phyloP scores from a whole-genome alignment of 1,140 invertebrate species.

The Metopolophium dirhodum region DNA sequence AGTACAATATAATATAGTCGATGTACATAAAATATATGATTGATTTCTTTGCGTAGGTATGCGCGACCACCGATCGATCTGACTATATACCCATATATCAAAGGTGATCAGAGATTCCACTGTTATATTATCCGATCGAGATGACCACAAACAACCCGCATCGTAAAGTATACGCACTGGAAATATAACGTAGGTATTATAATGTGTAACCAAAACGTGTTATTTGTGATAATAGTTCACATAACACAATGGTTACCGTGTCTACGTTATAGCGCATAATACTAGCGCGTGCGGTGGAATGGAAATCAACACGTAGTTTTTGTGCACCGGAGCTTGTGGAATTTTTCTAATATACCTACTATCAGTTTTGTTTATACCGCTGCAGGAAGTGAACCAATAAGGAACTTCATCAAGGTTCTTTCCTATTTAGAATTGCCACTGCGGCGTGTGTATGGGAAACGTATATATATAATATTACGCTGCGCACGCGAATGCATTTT shows the following conservation, averaged over 20 bases:
- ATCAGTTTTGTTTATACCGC: constrained; percentile 29
- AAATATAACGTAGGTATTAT: neutral
- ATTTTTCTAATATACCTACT: constrained; percentile 10
- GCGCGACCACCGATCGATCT: neutral
- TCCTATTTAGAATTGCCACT: constrained; percentile 32
- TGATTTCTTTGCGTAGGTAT: neutral
- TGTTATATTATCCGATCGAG: neutral
- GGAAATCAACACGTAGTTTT: neutral
- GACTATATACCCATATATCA: neutral
- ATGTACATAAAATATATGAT: neutral
- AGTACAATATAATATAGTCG: neutral
- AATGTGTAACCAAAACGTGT: neutral
- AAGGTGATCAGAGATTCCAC: neutral
- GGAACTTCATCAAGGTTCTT: constrained; percentile 52
- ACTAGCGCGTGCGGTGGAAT: neutral
- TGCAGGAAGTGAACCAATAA: constrained; percentile 54
- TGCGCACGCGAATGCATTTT: constrained; percentile 42
- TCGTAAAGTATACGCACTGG: neutral
- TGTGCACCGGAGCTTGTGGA: neutral
- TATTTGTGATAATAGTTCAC: neutral
- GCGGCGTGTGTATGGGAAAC: neutral
- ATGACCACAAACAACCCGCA: neutral
- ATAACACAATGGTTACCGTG: neutral
- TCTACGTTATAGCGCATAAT: neutral
- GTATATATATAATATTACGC: neutral